Conservation (phyloP, 2,888 invertebrate species). For the Coronaproctus castanopsis region DNA sequence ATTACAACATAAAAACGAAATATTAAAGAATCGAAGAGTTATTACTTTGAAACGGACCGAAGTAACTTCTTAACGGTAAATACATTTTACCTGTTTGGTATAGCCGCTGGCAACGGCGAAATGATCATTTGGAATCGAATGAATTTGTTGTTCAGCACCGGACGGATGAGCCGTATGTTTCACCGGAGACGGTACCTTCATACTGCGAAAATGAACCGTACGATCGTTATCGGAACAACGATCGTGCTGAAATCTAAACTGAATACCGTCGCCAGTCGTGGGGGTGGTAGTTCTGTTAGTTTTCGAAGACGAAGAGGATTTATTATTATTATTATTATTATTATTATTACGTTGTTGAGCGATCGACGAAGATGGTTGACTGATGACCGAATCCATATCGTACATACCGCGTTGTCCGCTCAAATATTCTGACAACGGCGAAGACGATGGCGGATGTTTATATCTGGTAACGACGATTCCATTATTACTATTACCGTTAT, state of each 20-base stretch:
- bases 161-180: no score
- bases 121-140: no score
- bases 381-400: constrained; percentile 10
- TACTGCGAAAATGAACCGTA: neutral
- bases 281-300: neutral
- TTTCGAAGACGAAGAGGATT: neutral
- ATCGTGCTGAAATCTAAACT: no score
- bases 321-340: no score
- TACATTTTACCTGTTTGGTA: neutral
- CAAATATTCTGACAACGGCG: neutral
- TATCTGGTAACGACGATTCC: neutral
- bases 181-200: neutral
- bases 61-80: neutral
- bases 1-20: no score
- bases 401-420: constrained; percentile 4
- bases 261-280: neutral
- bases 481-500: neutral
- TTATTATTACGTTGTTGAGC: neutral
- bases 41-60: neutral
- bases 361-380: neutral
- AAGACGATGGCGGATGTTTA: neutral
- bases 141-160: no score
- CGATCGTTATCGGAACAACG: no score
- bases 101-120: no score
- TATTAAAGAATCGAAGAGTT: no score